A percentile compares a stretch with the other conserved stretches of the same genome.
phyloP scores from a whole-genome alignment of 1,140 invertebrate genomes.

The Ctenoplectra terminalis region DNA sequence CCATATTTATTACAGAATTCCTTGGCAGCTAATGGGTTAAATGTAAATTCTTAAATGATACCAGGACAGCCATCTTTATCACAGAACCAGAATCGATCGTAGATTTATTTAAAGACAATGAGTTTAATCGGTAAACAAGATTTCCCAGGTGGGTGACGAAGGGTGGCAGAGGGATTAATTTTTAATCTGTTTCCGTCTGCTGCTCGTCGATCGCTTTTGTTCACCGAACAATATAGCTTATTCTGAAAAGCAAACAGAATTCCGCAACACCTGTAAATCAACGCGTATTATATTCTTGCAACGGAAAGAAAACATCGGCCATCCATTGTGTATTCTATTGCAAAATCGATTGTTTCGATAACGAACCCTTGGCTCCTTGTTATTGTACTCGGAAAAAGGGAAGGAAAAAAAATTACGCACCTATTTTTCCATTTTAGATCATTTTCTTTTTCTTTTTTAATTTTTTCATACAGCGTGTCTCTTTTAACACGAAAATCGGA shows the following conservation, averaged over 20 bases:
- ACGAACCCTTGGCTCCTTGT: background rate
- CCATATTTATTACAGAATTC: background rate
- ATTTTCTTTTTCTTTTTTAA: no score
- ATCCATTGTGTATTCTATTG: constrained; percentile 1
- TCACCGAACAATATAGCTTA: background rate
- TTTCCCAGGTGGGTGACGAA: background rate
- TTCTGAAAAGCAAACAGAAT: background rate
- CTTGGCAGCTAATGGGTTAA: no score
- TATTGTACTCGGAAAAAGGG: background rate
- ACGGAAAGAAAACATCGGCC: background rate
- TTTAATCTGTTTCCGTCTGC: constrained; percentile 27
- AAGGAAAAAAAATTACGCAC: no score
- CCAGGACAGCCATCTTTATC: background rate
- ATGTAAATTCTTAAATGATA: background rate
- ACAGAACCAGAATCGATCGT: background rate
- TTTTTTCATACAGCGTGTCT: no score
- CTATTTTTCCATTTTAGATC: no score
- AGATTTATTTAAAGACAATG: constrained; percentile 19
- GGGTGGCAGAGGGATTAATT: background rate
- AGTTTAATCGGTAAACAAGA: constrained; percentile 7
- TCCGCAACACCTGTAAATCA: constrained; percentile 13
- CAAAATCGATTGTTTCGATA: constrained; percentile 12
- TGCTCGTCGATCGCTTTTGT: constrained; percentile 9
- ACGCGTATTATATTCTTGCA: background rate
- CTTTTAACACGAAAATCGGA: no score